These are phyloP conservation scores for Chrysolina oricalcia DNA, from an alignment of 2,888 invertebrate species.

Conservation along the genomic window DNA sequence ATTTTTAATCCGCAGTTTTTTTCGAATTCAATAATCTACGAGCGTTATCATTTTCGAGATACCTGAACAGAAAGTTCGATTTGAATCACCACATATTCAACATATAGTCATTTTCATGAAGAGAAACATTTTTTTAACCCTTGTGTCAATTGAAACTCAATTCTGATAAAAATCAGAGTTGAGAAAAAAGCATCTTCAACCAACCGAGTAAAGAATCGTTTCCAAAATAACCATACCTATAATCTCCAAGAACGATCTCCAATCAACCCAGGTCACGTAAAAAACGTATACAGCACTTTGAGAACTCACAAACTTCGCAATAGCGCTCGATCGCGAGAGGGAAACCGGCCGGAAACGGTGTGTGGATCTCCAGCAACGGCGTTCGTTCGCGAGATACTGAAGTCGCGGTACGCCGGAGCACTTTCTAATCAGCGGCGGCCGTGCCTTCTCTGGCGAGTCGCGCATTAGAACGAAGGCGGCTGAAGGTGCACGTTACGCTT, in stretches of 20 bases:
- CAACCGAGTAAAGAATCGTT: not conserved
- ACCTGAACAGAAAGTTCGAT: too few relatives aligned
- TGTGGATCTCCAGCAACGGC: slow-evolving; percentile 1
- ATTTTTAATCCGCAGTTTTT: too few relatives aligned
- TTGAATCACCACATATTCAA: too few relatives aligned
- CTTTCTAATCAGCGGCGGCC: slow-evolving; percentile 32
- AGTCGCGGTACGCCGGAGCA: slow-evolving; percentile 16
- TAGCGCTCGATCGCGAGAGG: slow-evolving; percentile 16
- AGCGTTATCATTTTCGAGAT: too few relatives aligned
- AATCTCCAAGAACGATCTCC: not conserved
- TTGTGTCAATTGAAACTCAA: too few relatives aligned
- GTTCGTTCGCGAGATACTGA: slow-evolving; percentile 30
- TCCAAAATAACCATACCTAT: not conserved
- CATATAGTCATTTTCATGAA: too few relatives aligned
- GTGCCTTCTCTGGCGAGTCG: slow-evolving; percentile 1
- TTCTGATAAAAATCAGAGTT: too few relatives aligned
- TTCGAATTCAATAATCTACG: too few relatives aligned
- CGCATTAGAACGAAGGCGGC: slow-evolving; percentile 22
- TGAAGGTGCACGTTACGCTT: slow-evolving; percentile 5
- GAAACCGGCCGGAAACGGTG: not conserved
- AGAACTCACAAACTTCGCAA: slow-evolving; percentile 17
- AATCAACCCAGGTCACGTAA: slow-evolving; percentile 14
- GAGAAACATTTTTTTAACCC: too few relatives aligned
- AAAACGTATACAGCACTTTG: not conserved
- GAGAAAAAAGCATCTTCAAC: not conserved